These are phyloP conservation scores for Heliconius charithonia DNA, from an alignment of 2,888 invertebrate genomes.

Conservation along the genomic window DNA sequence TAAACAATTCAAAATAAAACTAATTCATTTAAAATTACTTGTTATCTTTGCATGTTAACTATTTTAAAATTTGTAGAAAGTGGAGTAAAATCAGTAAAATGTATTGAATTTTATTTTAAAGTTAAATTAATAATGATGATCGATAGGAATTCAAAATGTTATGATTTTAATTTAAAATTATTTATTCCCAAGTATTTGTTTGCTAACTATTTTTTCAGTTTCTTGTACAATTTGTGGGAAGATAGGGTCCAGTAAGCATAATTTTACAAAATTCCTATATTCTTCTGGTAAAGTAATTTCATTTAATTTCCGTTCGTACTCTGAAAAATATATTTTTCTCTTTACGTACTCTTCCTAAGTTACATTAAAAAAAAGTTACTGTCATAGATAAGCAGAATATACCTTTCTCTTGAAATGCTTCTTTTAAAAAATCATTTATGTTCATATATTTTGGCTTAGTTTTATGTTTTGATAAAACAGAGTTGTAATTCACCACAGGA, in stretches of 20 bases:
- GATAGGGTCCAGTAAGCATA: constrained; percentile 71
- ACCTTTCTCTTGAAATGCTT: constrained; percentile 60
- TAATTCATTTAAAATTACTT: too few species aligned
- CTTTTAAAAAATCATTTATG: constrained; percentile 62
- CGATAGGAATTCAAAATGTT: not conserved
- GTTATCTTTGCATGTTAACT: too few species aligned
- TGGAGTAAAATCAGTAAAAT: not conserved
- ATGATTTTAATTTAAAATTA: constrained; percentile 18
- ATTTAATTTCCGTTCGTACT: not conserved
- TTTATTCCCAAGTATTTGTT: constrained; percentile 42
- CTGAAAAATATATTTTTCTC: not conserved
- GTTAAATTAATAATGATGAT: not conserved
- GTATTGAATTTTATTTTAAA: not conserved
- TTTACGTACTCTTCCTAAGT: not conserved
- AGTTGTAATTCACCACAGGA: constrained; percentile 59
- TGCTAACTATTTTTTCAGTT: constrained; percentile 60
- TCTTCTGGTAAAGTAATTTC: constrained; percentile 51
- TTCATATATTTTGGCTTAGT: constrained; percentile 56
- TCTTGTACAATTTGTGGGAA: constrained; percentile 64
- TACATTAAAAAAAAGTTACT: not conserved
- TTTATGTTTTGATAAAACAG: constrained; percentile 41
- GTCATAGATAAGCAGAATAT: constrained; percentile 22
- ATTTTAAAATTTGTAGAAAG: too few species aligned
- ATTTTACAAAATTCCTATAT: constrained; percentile 63
- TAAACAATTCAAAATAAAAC: too few species aligned